Evolutionary conservation across 2,888 invertebrate genomes (phyloP).

Genomic region (Eristalis tenax): DNA sequence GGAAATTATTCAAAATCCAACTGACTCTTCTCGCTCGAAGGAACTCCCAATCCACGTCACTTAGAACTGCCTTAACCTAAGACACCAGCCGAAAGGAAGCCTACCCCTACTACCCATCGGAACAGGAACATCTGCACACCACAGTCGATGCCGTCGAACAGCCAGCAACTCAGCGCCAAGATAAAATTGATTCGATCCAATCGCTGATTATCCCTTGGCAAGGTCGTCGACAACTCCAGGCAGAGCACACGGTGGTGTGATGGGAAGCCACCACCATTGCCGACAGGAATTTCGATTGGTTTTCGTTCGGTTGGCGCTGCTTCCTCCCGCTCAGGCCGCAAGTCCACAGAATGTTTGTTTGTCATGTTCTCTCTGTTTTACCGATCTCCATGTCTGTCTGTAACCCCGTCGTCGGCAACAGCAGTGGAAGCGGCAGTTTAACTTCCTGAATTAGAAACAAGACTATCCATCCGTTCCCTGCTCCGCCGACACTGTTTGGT

Average conservation of each 20-base stretch:
- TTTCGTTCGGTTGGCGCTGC: slow-evolving; percentile 42
- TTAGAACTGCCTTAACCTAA: slow-evolving; percentile 35
- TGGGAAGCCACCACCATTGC: slow-evolving; percentile 42
- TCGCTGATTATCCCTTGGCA: slow-evolving; percentile 66
- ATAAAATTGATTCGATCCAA: slow-evolving; percentile 68
- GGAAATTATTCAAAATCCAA: not conserved
- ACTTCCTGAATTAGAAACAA: slow-evolving; percentile 51
- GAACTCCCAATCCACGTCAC: not conserved
- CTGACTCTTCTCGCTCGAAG: not conserved
- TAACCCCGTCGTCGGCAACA: slow-evolving; percentile 28
- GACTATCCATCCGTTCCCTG: not conserved
- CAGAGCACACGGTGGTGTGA: slow-evolving; percentile 33
- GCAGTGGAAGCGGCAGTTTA: slow-evolving; percentile 17
- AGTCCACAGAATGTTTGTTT: slow-evolving; percentile 43
- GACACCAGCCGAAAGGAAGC: slow-evolving; percentile 11
- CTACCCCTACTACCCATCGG: not conserved
- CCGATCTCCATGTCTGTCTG: slow-evolving; percentile 5
- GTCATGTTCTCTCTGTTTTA: slow-evolving; percentile 59
- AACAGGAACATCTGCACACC: slow-evolving; percentile 20
- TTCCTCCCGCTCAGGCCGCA: not conserved
- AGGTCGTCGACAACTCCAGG: slow-evolving; percentile 27
- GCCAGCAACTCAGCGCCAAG: slow-evolving; percentile 49
- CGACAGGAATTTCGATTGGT: slow-evolving; percentile 67
- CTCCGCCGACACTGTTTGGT: slow-evolving; percentile 43
- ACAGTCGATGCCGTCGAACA: slow-evolving; percentile 43